Base-by-base conservation (phyloP, 2,888 invertebrate genomes). In the Lithosia quadra region DNA sequence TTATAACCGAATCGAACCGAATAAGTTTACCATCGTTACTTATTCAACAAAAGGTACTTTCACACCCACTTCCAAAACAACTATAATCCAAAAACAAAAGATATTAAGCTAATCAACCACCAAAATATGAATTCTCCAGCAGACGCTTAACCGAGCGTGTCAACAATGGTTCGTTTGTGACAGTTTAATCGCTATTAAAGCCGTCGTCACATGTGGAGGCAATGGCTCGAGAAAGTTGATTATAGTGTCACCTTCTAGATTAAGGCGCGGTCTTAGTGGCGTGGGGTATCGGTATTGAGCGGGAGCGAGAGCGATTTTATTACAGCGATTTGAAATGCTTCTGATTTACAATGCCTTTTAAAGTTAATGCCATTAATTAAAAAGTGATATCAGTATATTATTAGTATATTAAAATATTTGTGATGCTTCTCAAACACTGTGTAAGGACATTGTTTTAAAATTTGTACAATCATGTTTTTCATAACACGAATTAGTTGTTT, bases 201-300 rank as follows among this genome's bases (percentile, higher is more conserved):
- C 92, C 89, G 89, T 93, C 92, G 87, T 88, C 93, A 91, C 92
- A 88, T 87, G 82, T 84, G 86, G 82, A 89, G 87, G 91, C 92
- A 93, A 92, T 92, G 91, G 90, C 78, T 87, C 84, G 93, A 86
- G 91, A 92, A 94, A 94, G 92, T 94, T 93, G 93, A 94, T 94
- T 92, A 90, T 90, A 92, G 88, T 86, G 93, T 92, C 94, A 91
- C 90, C 90, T 91, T 85, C 86, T 84, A 89, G 91, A 92, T 92
- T 92, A 91, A 92, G 92, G 91, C 91, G 88, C 80, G 78, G 80
- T 82, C 78, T 84, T 82, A 69, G 76, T 80, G 68, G 68, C 68
- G 81, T 71, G 65, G 75, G 83, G 84, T 33, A 13, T 74, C 78
- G 83, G 76, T 76, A 34, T 68, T 3, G 60, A 76, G 82, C 76